These are phyloP conservation scores for Yasuhikotakia modesta DNA, from an alignment of 2,797 vertebrate species.

Conservation along the genomic window DNA sequence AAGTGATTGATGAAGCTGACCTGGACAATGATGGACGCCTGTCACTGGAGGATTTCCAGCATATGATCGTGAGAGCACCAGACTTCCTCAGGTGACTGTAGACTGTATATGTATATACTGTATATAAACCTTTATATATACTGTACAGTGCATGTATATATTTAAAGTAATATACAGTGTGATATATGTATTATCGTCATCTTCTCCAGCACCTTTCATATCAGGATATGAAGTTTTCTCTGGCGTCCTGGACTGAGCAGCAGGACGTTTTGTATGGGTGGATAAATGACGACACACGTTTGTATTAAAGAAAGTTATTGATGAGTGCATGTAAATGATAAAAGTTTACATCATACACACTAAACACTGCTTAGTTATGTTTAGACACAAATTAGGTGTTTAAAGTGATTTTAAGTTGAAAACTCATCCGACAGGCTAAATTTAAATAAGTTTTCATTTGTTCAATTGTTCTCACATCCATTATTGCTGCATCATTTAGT, in stretches of 20 bases:
- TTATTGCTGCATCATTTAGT: background rate
- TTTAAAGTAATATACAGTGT: too few relatives aligned
- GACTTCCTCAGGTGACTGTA: slow-evolving; percentile 91
- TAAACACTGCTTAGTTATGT: too few relatives aligned
- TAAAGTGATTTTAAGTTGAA: too few relatives aligned
- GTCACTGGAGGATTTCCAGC: slow-evolving; percentile 95
- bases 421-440: too few relatives aligned
- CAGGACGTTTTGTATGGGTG: background rate
- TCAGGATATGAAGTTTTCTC: slow-evolving; percentile 83
- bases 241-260: background rate
- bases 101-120: too few relatives aligned
- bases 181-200: background rate
- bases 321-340: too few relatives aligned
- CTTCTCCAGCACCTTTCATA: slow-evolving; percentile 89
- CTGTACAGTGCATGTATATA: too few relatives aligned
- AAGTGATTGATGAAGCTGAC: slow-evolving; percentile 93
- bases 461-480: background rate
- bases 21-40: slow-evolving; percentile 92
- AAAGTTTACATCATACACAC: too few relatives aligned
- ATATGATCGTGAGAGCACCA: slow-evolving; percentile 91
- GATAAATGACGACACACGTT: background rate
- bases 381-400: too few relatives aligned
- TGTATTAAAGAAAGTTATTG: too few relatives aligned
- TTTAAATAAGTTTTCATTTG: too few relatives aligned
- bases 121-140: too few relatives aligned